Conservation (phyloP, 2,888 invertebrate species). For the Drosophila picticornis region DNA sequence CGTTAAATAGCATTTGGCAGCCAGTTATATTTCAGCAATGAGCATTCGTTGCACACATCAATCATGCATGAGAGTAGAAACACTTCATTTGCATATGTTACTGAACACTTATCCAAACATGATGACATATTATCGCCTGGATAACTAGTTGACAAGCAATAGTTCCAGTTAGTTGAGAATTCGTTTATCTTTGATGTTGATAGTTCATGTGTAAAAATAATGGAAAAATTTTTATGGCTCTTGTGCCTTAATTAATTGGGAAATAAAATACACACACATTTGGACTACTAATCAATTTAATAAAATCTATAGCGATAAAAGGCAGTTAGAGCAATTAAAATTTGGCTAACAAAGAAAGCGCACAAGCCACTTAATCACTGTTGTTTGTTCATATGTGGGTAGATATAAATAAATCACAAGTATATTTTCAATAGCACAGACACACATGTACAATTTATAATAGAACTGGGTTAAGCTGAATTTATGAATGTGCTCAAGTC, state of each 20-base stretch:
- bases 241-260: slow-evolving; percentile 51
- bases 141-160: slow-evolving; percentile 6
- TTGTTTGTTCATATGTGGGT: background rate
- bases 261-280: slow-evolving; percentile 33
- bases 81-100: slow-evolving; percentile 50
- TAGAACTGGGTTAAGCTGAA: background rate
- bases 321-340: slow-evolving; percentile 11
- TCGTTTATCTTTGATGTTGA: slow-evolving; percentile 15
- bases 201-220: slow-evolving; percentile 15
- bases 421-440: background rate
- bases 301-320: slow-evolving; percentile 17
- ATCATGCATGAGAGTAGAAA: slow-evolving; percentile 50
- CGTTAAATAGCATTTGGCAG: background rate
- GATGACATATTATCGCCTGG: slow-evolving; percentile 1
- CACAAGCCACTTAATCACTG: slow-evolving; percentile 1
- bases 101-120: slow-evolving; percentile 10
- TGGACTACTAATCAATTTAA: slow-evolving; percentile 24
- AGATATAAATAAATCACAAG: background rate
- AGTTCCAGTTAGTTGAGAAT: slow-evolving; percentile 3
- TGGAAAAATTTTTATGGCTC: slow-evolving; percentile 11
- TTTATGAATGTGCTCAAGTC: background rate
- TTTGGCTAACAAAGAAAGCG: background rate
- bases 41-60: slow-evolving; percentile 37
- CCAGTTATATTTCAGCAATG: slow-evolving; percentile 1
- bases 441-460: background rate